phyloP scores from a whole-genome alignment of 2,888 invertebrate species.

The Torymus auratus region DNA sequence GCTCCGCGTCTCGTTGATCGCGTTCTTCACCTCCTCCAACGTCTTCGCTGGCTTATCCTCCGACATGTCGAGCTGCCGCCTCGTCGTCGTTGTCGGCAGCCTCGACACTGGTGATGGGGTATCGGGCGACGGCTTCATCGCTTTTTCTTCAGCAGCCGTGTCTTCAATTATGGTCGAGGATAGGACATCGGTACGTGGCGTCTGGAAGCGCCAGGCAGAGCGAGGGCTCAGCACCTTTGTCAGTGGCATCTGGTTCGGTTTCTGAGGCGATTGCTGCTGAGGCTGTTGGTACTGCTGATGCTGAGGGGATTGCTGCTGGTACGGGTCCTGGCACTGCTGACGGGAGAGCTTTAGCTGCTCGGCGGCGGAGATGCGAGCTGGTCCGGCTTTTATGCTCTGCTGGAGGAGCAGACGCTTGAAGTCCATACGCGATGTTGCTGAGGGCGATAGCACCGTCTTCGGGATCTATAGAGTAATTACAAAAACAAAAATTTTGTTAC shows the following conservation, averaged over 20 bases:
- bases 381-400: conserved; percentile 84
- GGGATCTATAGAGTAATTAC: conserved; percentile 64
- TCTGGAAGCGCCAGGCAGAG: conserved; percentile 85
- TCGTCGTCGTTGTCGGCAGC: conserved; percentile 52
- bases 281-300: conserved; percentile 52
- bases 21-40: conserved; percentile 44
- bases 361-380: conserved; percentile 85
- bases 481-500: too few relatives aligned
- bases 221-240: conserved; percentile 84
- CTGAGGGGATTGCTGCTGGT: conserved; percentile 60
- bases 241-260: conserved; percentile 64
- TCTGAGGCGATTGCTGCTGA: conserved; percentile 80
- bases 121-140: conserved; percentile 74
- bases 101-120: conserved; percentile 63
- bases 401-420: conserved; percentile 89
- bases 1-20: conserved; percentile 31
- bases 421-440: conserved; percentile 88
- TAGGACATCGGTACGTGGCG: conserved; percentile 88
- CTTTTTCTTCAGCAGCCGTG: conserved; percentile 86
- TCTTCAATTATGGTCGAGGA: conserved; percentile 92
- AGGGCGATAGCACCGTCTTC: conserved; percentile 76
- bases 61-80: conserved; percentile 67
- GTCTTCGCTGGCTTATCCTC: conserved; percentile 16
- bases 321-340: conserved; percentile 75
- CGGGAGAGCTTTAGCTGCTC: conserved; percentile 86